Conservation (phyloP, 2,113 vertebrate genomes). For the Rhadina sibilatrix region DNA sequence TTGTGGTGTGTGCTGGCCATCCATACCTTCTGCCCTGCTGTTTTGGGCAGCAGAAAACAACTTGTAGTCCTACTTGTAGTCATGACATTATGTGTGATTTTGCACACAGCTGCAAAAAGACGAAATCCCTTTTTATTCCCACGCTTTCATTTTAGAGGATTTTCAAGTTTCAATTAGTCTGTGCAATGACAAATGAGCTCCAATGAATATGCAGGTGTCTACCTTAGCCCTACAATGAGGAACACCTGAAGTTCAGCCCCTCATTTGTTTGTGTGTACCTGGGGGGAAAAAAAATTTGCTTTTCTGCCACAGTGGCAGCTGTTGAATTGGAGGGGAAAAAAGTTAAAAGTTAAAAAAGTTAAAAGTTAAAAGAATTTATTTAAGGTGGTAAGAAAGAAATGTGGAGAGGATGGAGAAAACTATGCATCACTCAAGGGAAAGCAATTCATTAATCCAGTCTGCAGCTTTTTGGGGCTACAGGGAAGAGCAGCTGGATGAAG, state of each 20-base stretch:
- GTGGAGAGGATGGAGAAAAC: neutral
- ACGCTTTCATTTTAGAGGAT: neutral
- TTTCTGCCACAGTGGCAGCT: neutral
- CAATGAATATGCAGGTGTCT: neutral
- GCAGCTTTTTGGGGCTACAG: neutral
- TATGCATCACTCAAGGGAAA: neutral
- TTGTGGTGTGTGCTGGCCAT: accelerated
- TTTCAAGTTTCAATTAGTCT: neutral
- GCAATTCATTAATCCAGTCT: neutral
- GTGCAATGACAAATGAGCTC: neutral
- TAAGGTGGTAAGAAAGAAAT: neutral
- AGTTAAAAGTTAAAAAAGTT: no score
- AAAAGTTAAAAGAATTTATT: neutral
- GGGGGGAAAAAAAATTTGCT: neutral
- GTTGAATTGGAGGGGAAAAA: neutral
- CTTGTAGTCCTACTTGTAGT: neutral
- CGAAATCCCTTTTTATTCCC: neutral
- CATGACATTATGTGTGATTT: neutral
- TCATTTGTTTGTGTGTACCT: neutral
- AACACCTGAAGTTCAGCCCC: neutral
- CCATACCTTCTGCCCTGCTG: neutral
- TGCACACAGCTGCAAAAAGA: neutral
- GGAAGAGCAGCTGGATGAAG: neutral
- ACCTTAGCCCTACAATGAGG: neutral
- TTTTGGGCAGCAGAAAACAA: neutral